Percentiles rank a stretch among this genome's conserved stretches.
Conservation (phyloP, 2,113 vertebrate genomes). For the Telmatochromis sp. region DNA sequence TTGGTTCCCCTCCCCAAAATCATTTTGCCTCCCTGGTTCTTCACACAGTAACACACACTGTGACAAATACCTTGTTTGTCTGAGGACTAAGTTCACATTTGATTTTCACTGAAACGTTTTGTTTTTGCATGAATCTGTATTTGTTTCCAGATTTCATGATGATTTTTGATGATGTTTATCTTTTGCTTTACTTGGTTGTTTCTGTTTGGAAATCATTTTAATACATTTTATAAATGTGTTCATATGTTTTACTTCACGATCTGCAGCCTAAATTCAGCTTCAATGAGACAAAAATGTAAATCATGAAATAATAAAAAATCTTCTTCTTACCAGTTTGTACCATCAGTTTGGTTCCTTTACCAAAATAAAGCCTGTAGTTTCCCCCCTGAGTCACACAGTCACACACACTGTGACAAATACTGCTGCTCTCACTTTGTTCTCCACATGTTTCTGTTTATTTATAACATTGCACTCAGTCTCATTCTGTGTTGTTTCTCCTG, state of each 20-base stretch:
- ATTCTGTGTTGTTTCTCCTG: background rate
- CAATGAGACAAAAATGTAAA: background rate
- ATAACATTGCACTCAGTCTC: fast-evolving
- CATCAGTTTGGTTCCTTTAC: background rate
- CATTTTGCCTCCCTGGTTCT: background rate
- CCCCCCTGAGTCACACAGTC: background rate
- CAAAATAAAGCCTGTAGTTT: background rate
- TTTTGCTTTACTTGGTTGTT: background rate
- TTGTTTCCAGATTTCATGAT: background rate
- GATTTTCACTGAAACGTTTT: background rate
- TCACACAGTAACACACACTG: background rate
- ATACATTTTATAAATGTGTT: background rate
- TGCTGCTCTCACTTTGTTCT: background rate
- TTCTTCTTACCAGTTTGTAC: background rate
- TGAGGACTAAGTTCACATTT: background rate
- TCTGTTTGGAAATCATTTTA: background rate
- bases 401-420: background rate
- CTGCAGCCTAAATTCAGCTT: background rate
- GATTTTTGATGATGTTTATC: background rate
- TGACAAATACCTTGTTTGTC: background rate
- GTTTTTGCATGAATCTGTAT: background rate
- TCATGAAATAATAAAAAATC: background rate
- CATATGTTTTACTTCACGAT: background rate
- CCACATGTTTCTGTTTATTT: background rate
- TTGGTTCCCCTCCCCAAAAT: conserved; percentile 19